Base-by-base conservation (phyloP, 1,140 invertebrate species). In the Diabrotica undecimpunctata region DNA sequence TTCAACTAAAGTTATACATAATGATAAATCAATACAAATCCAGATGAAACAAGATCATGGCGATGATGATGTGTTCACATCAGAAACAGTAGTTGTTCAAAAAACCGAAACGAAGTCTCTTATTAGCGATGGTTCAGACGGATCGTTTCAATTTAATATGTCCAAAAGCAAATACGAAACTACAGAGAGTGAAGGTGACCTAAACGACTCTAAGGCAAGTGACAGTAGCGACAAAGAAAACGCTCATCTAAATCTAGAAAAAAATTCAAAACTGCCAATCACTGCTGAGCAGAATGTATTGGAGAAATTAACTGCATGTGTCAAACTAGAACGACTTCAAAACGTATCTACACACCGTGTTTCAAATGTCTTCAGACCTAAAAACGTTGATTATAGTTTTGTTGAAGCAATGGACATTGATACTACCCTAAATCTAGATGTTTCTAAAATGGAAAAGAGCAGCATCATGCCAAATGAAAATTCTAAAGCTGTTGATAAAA, bases 321-420 rank as follows among this genome's bases (percentile, higher is more conserved):
- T 52, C 10, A 35, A 25, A 11, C 46, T 12, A 2, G 52, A 61
- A 10, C 9, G 52, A 61, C 1, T 12, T 37, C 14, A 25, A 36
- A 25, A 46, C 10, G 14, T 58, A 9, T 37, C 54, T 39, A 10
- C 36, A 7, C 0, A 51, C 38, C 60, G 65, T 53, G 25, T 66
- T 13, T 66, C 68, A n/a, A 65, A 69, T 39, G 68, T 66, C 37
- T 66, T 69, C 39, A 62, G 57, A 35, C 67, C 67, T 7, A 68
- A 65, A 46, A 56, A 63, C 25, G 55, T 51, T 10, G 55, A 65
- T 7, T 59, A 53, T n/a, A 68, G 67, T 51, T 68, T 65, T 55
- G 39, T 62, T 10, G 67, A 68, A 54, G 63, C 67, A 6, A 68
- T 68, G 67, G 67, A 68, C 52, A 60, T 68, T 5, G 67, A 68